Conservation (phyloP, 2,113 vertebrate species). For the Chrysochloris asiatica region DNA sequence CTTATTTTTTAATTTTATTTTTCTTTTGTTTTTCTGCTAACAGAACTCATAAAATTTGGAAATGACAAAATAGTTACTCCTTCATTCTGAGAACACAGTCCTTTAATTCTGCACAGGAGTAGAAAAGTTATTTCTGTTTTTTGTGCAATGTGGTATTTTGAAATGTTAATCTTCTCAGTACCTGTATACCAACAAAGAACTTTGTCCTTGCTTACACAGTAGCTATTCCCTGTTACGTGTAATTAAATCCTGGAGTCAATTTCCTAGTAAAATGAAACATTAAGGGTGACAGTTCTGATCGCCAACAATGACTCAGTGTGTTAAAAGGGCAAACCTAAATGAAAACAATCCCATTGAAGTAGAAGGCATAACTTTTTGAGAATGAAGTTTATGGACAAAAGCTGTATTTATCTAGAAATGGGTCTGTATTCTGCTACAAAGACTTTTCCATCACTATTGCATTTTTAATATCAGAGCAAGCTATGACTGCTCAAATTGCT, state of each 20-base stretch:
- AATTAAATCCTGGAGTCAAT: background rate
- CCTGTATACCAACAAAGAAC: background rate
- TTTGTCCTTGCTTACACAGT: conserved; percentile 15
- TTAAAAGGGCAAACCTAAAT: conserved; percentile 23
- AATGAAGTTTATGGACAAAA: conserved; percentile 50
- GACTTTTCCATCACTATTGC: conserved; percentile 64
- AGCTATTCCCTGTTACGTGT: background rate
- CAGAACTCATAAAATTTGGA: background rate
- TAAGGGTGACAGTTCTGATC: background rate
- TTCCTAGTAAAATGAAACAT: background rate
- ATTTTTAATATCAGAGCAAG: conserved; percentile 82
- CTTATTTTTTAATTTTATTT: background rate
- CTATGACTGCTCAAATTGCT: conserved; percentile 79
- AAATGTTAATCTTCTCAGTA: background rate
- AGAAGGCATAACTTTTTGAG: background rate
- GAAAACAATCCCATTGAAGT: conserved; percentile 23
- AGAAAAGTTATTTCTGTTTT: conserved; percentile 34
- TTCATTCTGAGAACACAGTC: background rate
- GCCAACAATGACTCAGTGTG: background rate
- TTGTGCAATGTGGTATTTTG: background rate
- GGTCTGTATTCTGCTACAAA: conserved; percentile 64
- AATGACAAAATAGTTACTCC: background rate
- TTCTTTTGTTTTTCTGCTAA: conserved; percentile 9
- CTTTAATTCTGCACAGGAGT: conserved; percentile 1
- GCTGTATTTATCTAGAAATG: conserved; percentile 43